phyloP scores from a whole-genome alignment of 2,888 invertebrate genomes.

The Tipula confusa region DNA sequence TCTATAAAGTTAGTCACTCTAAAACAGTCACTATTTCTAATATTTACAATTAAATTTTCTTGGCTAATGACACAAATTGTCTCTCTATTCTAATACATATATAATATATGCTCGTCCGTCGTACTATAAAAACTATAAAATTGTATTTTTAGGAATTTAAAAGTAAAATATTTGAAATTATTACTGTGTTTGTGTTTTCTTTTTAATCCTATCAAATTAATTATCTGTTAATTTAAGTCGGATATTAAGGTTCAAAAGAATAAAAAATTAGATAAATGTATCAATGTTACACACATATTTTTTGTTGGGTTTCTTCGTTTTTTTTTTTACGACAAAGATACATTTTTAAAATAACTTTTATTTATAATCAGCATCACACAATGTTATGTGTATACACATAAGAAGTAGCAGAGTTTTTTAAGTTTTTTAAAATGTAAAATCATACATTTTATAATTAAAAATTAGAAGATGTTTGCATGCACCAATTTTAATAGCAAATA shows the following conservation, averaged over 20 bases:
- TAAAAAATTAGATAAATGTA: neutral
- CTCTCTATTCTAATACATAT: neutral
- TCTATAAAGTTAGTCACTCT: neutral
- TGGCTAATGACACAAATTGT: neutral
- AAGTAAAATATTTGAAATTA: neutral
- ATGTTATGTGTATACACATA: neutral
- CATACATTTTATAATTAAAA: neutral
- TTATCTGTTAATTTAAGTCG: conserved; percentile 25
- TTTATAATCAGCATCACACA: neutral
- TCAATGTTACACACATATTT: neutral
- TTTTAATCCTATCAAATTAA: conserved; percentile 25
- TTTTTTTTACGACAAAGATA: neutral
- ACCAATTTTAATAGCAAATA: no score
- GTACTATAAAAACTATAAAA: no score
- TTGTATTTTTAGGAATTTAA: neutral
- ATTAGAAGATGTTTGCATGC: no score
- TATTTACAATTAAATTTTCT: neutral
- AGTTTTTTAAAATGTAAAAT: no score
- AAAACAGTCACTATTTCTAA: neutral
- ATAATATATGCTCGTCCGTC: neutral
- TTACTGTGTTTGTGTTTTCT: neutral
- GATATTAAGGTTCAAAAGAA: conserved; percentile 5
- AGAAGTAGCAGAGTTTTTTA: neutral
- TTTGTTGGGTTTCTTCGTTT: no score
- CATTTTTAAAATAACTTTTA: neutral